phyloP scores from a whole-genome alignment of 2,888 invertebrate genomes.

The Melanchra persicariae region DNA sequence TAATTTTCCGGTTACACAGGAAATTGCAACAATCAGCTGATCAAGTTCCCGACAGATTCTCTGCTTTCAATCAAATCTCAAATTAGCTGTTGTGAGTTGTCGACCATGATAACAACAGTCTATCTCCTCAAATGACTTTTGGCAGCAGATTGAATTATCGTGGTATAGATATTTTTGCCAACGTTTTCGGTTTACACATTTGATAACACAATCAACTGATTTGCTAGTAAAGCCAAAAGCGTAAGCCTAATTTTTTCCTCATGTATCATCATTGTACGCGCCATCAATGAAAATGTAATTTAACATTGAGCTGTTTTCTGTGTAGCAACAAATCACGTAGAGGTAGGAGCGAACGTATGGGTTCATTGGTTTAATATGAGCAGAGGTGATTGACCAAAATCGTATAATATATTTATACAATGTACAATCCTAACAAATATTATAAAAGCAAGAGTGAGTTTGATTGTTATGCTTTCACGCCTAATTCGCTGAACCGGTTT shows the following conservation, averaged over 20 bases:
- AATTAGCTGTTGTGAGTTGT: not conserved
- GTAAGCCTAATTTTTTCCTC: not conserved
- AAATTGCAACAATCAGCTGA: not conserved
- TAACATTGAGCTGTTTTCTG: slow-evolving; percentile 5
- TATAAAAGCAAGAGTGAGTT: too few species aligned
- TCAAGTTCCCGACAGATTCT: slow-evolving; percentile 5
- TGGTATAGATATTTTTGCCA: not conserved
- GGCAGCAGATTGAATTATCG: not conserved
- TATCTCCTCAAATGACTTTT: not conserved
- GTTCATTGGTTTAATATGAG: not conserved
- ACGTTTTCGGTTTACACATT: not conserved
- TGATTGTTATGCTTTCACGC: too few species aligned
- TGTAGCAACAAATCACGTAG: not conserved
- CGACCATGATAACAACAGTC: too few species aligned
- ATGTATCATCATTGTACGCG: slow-evolving; percentile 3
- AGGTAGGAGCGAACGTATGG: not conserved
- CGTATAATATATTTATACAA: too few species aligned
- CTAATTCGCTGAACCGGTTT: too few species aligned
- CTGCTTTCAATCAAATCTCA: slow-evolving; percentile 11
- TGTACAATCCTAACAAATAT: too few species aligned
- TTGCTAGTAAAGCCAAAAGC: not conserved
- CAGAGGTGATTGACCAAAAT: not conserved
- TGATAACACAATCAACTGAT: not conserved
- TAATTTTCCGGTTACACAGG: not conserved
- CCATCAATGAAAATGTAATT: slow-evolving; percentile 6